phyloP scores from a whole-genome alignment of 2,888 invertebrate genomes.

The Agrotis exclamationis region DNA sequence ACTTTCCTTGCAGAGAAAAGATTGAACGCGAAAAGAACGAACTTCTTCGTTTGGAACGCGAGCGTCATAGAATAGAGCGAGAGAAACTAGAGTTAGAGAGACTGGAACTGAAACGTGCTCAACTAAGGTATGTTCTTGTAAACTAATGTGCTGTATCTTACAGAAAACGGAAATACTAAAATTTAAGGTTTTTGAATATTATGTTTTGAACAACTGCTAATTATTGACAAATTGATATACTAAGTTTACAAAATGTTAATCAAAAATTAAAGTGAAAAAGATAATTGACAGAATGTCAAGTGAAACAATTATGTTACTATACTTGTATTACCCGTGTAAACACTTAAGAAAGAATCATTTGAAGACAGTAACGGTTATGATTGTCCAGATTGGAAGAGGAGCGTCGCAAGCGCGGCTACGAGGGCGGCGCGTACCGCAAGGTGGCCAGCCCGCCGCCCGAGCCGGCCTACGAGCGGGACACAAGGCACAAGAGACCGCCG shows the following conservation, averaged over 20 bases:
- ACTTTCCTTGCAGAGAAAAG: constrained; percentile 91
- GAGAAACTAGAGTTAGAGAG: constrained; percentile 95
- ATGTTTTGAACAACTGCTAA: neutral
- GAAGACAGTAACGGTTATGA: neutral
- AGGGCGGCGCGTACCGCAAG: constrained; percentile 85
- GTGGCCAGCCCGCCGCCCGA: constrained; percentile 83
- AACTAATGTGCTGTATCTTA: neutral
- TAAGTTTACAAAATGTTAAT: neutral
- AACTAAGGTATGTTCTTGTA: constrained; percentile 91
- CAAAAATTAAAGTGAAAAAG: too few relatives aligned
- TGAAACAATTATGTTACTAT: too few relatives aligned
- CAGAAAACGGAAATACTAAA: too few relatives aligned
- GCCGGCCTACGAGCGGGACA: constrained; percentile 84
- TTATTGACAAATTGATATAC: neutral
- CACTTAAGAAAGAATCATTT: too few relatives aligned
- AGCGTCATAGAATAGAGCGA: constrained; percentile 94
- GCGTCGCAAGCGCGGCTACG: constrained; percentile 91
- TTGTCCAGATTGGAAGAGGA: constrained; percentile 90
- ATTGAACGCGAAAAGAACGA: constrained; percentile 97
- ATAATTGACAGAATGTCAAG: neutral
- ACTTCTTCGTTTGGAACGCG: constrained; percentile 95
- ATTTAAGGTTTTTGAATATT: neutral
- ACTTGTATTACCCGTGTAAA: too few relatives aligned
- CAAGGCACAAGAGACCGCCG: constrained; percentile 82
- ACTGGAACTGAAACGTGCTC: constrained; percentile 95